phyloP scores from a whole-genome alignment of 2,797 vertebrate species.

The Darevskia mixta region DNA sequence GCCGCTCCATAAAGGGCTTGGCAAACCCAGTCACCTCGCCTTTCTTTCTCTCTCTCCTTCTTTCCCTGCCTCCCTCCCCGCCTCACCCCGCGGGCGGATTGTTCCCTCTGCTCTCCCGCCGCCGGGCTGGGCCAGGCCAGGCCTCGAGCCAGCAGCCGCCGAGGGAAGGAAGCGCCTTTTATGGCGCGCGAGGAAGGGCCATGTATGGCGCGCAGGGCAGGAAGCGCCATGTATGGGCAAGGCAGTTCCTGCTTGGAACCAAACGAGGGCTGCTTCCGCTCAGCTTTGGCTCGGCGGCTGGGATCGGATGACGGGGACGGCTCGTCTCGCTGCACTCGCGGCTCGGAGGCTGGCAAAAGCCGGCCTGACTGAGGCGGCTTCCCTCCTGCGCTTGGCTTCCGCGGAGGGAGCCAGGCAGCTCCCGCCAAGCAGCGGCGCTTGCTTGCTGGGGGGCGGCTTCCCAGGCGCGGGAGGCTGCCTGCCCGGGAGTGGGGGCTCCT shows the following conservation, averaged over 20 bases:
- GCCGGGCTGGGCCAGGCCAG: conserved; percentile 54
- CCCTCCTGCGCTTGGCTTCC: background rate
- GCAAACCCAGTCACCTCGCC: background rate
- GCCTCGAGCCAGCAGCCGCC: conserved; percentile 80
- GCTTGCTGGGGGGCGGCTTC: background rate
- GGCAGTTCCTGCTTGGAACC: conserved; percentile 81
- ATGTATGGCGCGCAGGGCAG: conserved; percentile 80
- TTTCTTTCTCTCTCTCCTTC: background rate
- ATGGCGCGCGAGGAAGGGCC: conserved; percentile 85
- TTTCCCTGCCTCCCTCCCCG: background rate
- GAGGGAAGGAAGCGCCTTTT: conserved; percentile 85
- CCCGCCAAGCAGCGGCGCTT: background rate
- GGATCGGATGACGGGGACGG: conserved; percentile 77
- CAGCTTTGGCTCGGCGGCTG: conserved; percentile 78
- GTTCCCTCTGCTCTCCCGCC: background rate
- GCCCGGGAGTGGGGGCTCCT: background rate
- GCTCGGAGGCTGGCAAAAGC: conserved; percentile 41
- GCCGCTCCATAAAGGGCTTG: background rate
- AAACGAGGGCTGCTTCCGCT: conserved; percentile 79
- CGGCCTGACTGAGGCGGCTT: conserved; percentile 37
- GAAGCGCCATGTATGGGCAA: conserved; percentile 76
- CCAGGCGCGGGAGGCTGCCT: background rate
- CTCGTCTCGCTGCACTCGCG: conserved; percentile 12
- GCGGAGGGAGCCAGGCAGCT: background rate
- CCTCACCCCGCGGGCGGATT: background rate